These are phyloP conservation scores for Ochotona princeps DNA, from an alignment of 2,113 vertebrate genomes.

Conservation along the genomic window DNA sequence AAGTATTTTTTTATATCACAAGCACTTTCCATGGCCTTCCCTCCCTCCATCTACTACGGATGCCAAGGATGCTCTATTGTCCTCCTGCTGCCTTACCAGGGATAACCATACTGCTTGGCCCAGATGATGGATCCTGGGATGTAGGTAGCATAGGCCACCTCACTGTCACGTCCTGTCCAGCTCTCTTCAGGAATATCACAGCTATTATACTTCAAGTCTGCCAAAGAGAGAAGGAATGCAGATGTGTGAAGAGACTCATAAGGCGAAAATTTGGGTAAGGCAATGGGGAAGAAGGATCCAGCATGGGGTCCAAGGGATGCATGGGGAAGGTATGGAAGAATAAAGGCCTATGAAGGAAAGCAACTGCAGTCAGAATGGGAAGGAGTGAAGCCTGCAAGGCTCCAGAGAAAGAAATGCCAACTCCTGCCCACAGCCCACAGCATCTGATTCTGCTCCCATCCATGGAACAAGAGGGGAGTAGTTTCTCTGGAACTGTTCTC, in stretches of 20 bases:
- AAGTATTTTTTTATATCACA: constrained; percentile 1
- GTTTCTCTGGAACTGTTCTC: constrained; percentile 41
- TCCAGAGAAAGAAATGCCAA: constrained; percentile 29
- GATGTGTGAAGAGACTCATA: neutral
- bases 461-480: neutral
- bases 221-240: constrained; percentile 50
- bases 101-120: constrained; percentile 86
- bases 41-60: constrained; percentile 27
- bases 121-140: constrained; percentile 87
- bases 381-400: neutral
- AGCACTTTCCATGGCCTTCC: constrained; percentile 37
- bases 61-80: neutral
- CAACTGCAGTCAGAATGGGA: neutral
- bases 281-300: neutral
- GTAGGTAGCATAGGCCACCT: constrained; percentile 82
- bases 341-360: neutral
- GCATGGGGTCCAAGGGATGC: neutral
- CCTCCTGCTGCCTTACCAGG: constrained; percentile 80
- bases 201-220: constrained; percentile 79
- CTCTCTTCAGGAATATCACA: constrained; percentile 84
- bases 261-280: neutral
- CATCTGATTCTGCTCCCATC: constrained; percentile 23
- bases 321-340: neutral
- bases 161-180: constrained; percentile 77
- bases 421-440: neutral